Percentiles rank a stretch among this genome's conserved stretches.
phyloP scores from a whole-genome alignment of 2,888 invertebrate genomes.

The Pachliopta kotzebuea region DNA sequence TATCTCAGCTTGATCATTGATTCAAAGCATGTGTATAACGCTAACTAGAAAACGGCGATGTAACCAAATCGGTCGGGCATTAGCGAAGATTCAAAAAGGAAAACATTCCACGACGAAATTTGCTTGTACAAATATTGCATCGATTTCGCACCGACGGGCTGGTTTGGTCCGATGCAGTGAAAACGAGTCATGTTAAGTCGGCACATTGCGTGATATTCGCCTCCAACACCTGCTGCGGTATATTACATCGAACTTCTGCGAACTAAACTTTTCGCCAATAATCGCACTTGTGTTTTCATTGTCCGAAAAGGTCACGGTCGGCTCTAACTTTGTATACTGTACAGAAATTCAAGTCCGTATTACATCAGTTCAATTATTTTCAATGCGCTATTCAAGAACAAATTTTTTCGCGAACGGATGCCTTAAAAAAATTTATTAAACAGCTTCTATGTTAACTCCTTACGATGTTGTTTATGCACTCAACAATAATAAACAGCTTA shows the following conservation, averaged over 20 bases:
- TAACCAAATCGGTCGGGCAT: slow-evolving; percentile 18
- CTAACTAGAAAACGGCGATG: slow-evolving; percentile 26
- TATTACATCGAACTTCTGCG: slow-evolving; percentile 56
- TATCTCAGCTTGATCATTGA: neutral
- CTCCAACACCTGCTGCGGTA: slow-evolving; percentile 59
- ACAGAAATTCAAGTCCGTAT: slow-evolving; percentile 13
- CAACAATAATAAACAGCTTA: neutral
- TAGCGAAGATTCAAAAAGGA: slow-evolving; percentile 53
- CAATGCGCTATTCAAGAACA: slow-evolving; percentile 30
- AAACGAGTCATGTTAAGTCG: slow-evolving; percentile 35
- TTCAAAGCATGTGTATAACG: neutral
- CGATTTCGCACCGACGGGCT: slow-evolving; percentile 58
- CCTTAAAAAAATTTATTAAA: neutral
- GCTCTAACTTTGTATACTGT: slow-evolving; percentile 32
- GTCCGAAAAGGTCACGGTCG: slow-evolving; percentile 64
- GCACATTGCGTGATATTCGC: slow-evolving; percentile 62
- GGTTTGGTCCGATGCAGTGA: slow-evolving; percentile 36
- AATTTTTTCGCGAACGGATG: neutral
- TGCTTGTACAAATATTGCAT: slow-evolving; percentile 69
- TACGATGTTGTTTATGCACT: neutral
- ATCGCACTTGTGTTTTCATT: slow-evolving; percentile 48
- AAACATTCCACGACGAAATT: slow-evolving; percentile 50
- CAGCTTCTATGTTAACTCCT: neutral
- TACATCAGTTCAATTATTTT: slow-evolving; percentile 43
- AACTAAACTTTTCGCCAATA: slow-evolving; percentile 47